Evolutionary conservation across 2,888 invertebrate genomes (phyloP), one percentile per base, ranked within the genome.

Genomic region (Caenorhabditis macrosperma): DNA sequence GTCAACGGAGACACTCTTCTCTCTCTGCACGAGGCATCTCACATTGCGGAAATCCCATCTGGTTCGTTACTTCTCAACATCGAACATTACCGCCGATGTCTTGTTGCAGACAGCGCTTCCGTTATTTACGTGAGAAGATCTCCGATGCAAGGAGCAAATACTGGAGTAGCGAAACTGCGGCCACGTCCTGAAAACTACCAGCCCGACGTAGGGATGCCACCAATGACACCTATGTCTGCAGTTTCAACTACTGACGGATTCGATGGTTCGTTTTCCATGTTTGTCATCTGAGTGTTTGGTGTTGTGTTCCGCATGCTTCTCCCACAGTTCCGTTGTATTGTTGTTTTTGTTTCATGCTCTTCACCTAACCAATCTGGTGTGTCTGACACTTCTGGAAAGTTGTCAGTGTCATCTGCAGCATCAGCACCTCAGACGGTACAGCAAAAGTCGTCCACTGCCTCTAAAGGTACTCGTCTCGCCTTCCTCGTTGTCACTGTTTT

Each of bases 11-110:
- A 83, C 35, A 86, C 89, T 0, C 46, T 90, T 12, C 48, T 90
- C 9, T 86, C 88, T 3, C 44, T 90, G 3, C 88, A 89, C 69
- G 90, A 90, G 55, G 85, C 86, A 15, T 86, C 86, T 12, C 86
- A 89, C 67, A 83, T 88, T n/a, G 59, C 59, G 0, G 72, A 82
- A 0, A 74, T 87, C 33, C 72, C 81, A 28, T 72, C 82, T 17
- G 86, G 87, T 86, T n/a, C n/a, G n/a, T n/a, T n/a, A n/a, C n/a
- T n/a, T n/a, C n/a, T n/a, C n/a, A n/a, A n/a, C n/a, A n/a, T n/a
- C n/a, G n/a, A n/a, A n/a, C n/a, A n/a, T n/a, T n/a, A n/a, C n/a
- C n/a, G n/a, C n/a, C n/a, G n/a, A n/a, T n/a, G n/a, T n/a, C n/a
- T n/a, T n/a, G 22, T 33, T 33, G 26, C 33, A 61, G 76, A 76